These are phyloP conservation scores for Hippoglossus stenolepis DNA, from an alignment of 2,113 vertebrate species.

Conservation along the genomic window DNA sequence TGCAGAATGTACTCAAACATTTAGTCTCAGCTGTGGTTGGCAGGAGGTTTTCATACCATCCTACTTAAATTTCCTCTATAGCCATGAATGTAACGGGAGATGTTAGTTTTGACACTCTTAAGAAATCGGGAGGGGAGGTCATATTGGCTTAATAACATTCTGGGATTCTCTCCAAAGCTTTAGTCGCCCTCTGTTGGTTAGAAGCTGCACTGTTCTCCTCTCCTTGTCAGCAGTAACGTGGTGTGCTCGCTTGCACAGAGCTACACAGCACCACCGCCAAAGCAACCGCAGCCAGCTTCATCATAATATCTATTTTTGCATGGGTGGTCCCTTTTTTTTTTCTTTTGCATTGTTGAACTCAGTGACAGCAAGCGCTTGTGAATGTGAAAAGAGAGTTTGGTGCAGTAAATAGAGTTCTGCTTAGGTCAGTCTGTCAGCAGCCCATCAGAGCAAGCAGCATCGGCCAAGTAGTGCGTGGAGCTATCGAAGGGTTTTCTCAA, in stretches of 20 bases:
- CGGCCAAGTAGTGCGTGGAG: conserved; percentile 40
- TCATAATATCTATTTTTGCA: conserved; percentile 70
- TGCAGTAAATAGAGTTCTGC: conserved; percentile 51
- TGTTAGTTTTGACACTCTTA: conserved; percentile 80
- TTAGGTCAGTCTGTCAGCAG: conserved; percentile 68
- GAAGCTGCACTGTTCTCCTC: conserved; percentile 1
- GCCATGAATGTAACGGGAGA: conserved; percentile 75
- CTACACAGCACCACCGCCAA: conserved; percentile 53
- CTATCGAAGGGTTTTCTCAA: conserved; percentile 56
- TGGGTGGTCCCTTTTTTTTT: conserved; percentile 73
- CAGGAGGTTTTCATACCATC: conserved; percentile 71
- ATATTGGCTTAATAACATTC: conserved; percentile 39
- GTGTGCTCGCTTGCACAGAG: conserved; percentile 42
- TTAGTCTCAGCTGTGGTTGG: conserved; percentile 58
- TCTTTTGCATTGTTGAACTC: conserved; percentile 73
- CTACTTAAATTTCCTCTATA: conserved; percentile 74
- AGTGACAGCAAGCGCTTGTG: conserved; percentile 46
- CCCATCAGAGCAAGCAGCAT: conserved; percentile 56
- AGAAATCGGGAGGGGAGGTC: conserved; percentile 64
- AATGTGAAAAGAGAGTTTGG: conserved; percentile 56
- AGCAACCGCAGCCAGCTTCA: conserved; percentile 39
- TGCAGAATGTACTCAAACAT: conserved; percentile 58
- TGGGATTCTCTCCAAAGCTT: conserved; percentile 58
- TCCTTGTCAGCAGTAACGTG: conserved; percentile 46
- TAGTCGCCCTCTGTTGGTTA: conserved; percentile 73